Evolutionary conservation across 2,797 vertebrate species (phyloP), one percentile per base, ranked within the genome.

Genomic region (Gallinago nigripennis): DNA sequence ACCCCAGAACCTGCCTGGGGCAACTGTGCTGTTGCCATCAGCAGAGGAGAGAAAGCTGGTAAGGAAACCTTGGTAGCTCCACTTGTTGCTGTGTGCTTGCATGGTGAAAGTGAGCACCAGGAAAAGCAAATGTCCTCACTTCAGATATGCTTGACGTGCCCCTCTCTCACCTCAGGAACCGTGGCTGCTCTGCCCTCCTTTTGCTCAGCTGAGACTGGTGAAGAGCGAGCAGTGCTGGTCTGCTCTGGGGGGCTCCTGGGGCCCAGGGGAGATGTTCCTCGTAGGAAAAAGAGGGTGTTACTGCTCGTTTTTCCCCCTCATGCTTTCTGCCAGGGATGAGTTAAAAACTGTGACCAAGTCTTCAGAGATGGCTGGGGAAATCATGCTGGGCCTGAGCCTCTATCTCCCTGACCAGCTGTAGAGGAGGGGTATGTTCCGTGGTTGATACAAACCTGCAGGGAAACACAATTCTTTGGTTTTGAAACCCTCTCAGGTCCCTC

Each of bases 171-270:
- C 8, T n/a, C 6, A 24, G 23, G 7, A 43, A 18, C 27, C 0
- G 1, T 18, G 33, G 8, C 35, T 90, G 23, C 53, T 78, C 57
- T 92, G 53, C 23, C 28, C 8, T 63, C 24, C 18, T 11, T 27
- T 16, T 63, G 30, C 51, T 82, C 50, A 69, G 4, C 4, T 39
- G 57, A 51, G 18, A 15, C 35, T 23, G 23, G 43, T 46, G 53
- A 91, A 56, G 53, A n/a, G 11, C 2, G 5, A 79, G 2, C 1
- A 3, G 16, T 31, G 11, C 20, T 50, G 58, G 35, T 82, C 17
- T 37, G 43, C 3, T 1, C 28, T 30, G 63, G 7, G 9, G 24
- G 4, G 10, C 8, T 65, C 15, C 63, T 0, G 0, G 2, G 12
- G 11, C 8, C 9, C 8, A n/a, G 6, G 6, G 4, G 7, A 13